These are phyloP conservation scores for Sylvicola cinctus DNA, from an alignment of 2,888 invertebrate genomes.

Conservation along the genomic window DNA sequence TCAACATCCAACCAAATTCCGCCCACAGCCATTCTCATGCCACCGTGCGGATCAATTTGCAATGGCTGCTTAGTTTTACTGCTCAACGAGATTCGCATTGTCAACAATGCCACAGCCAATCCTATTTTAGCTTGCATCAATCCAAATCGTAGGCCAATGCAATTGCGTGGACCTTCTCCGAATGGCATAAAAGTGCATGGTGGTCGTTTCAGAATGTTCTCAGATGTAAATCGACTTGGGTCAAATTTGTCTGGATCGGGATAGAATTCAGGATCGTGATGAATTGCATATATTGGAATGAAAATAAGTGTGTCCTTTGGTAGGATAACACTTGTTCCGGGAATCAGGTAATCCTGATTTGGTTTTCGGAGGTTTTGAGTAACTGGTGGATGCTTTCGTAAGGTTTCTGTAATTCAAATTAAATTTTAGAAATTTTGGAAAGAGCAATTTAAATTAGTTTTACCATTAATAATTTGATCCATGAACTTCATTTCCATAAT, in stretches of 20 bases:
- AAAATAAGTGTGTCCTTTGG: slow-evolving; percentile 7
- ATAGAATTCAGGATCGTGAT: slow-evolving; percentile 17
- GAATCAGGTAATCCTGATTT: slow-evolving; percentile 9
- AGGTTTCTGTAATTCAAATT: slow-evolving; percentile 16
- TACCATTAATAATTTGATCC: slow-evolving; percentile 22
- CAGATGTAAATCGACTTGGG: slow-evolving; percentile 18
- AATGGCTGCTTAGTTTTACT: too few species aligned
- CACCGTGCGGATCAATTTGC: too few species aligned
- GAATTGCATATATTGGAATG: slow-evolving; percentile 15
- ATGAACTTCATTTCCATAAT: slow-evolving; percentile 22
- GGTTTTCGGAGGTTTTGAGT: slow-evolving; percentile 14
- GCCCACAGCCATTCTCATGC: too few species aligned
- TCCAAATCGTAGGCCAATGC: slow-evolving; percentile 6
- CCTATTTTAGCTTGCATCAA: background rate
- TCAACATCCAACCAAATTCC: too few species aligned
- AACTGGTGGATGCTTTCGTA: slow-evolving; percentile 20
- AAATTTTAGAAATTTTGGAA: background rate
- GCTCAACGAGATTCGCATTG: too few species aligned
- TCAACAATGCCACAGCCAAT: background rate
- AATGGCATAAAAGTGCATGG: slow-evolving; percentile 15
- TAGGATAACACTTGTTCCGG: background rate
- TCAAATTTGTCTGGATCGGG: slow-evolving; percentile 19
- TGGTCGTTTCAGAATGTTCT: slow-evolving; percentile 11
- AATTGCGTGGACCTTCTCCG: slow-evolving; percentile 16
- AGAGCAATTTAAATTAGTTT: background rate